phyloP scores from a whole-genome alignment of 2,113 vertebrate species.

The Carettochelys insculpta region DNA sequence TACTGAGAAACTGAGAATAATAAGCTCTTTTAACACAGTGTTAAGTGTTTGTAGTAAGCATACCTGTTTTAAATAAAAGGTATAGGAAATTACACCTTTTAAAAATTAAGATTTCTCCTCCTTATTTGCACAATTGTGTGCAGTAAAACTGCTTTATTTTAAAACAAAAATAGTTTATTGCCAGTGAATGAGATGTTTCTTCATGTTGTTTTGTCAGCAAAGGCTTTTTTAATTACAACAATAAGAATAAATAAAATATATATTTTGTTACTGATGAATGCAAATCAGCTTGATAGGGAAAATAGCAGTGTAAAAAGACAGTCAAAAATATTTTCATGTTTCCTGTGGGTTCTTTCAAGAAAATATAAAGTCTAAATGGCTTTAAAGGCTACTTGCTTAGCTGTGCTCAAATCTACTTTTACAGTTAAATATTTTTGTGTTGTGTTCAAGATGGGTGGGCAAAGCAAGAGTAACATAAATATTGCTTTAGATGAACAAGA shows the following conservation, averaged over 20 bases:
- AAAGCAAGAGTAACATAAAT: background rate
- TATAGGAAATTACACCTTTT: background rate
- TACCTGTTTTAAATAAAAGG: slow-evolving; percentile 40
- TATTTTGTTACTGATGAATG: background rate
- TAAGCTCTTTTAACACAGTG: slow-evolving; percentile 15
- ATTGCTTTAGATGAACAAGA: background rate
- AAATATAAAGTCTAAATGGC: rapidly evolving
- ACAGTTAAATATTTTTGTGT: background rate
- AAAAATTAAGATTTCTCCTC: slow-evolving; percentile 17
- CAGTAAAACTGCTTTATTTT: slow-evolving; percentile 32
- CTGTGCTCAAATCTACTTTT: background rate
- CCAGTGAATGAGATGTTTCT: background rate
- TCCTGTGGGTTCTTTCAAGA: background rate
- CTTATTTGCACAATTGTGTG: slow-evolving; percentile 7
- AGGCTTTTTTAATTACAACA: slow-evolving; percentile 21
- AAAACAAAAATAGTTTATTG: slow-evolving; percentile 15
- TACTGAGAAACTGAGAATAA: slow-evolving; percentile 47
- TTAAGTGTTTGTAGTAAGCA: slow-evolving; percentile 45
- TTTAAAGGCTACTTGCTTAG: background rate
- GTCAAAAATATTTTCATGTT: background rate
- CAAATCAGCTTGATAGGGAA: background rate
- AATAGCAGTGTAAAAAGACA: background rate
- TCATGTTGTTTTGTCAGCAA: background rate
- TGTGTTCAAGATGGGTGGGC: background rate
- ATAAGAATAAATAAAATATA: background rate